These are phyloP conservation scores for Heliconius hortense DNA, from an alignment of 2,888 invertebrate genomes.

Conservation along the genomic window DNA sequence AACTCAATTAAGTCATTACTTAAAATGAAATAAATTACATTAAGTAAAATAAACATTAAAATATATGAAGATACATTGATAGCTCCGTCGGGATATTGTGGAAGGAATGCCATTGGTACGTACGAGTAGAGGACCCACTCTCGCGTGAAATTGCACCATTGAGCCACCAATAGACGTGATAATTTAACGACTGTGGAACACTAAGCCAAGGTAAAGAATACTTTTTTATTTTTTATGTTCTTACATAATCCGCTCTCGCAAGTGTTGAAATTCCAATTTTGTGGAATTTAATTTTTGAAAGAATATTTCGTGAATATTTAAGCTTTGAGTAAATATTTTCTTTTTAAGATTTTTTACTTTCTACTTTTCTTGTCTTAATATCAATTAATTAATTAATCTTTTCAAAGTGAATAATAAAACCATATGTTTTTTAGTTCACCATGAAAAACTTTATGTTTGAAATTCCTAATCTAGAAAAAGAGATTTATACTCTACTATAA, in stretches of 20 bases:
- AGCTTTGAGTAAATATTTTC: not conserved
- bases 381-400: too few relatives aligned
- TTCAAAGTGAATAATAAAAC: too few relatives aligned
- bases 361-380: too few relatives aligned
- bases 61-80: conserved; percentile 12
- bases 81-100: conserved; percentile 32
- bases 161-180: conserved; percentile 43
- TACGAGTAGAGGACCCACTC: conserved; percentile 34
- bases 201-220: conserved; percentile 20
- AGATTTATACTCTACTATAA: too few relatives aligned
- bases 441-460: too few relatives aligned
- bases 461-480: too few relatives aligned
- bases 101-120: conserved; percentile 39
- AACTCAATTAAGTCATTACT: not conserved
- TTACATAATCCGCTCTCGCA: conserved; percentile 6
- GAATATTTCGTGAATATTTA: not conserved
- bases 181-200: conserved; percentile 40
- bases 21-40: too few relatives aligned
- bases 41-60: conserved; percentile 4
- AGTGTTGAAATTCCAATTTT: not conserved
- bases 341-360: too few relatives aligned
- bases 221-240: conserved; percentile 11
- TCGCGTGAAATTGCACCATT: conserved; percentile 43
- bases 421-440: too few relatives aligned
- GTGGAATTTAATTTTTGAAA: not conserved